Conservation (phyloP, 1,140 invertebrate species). For the Drosophila nebulosa region DNA sequence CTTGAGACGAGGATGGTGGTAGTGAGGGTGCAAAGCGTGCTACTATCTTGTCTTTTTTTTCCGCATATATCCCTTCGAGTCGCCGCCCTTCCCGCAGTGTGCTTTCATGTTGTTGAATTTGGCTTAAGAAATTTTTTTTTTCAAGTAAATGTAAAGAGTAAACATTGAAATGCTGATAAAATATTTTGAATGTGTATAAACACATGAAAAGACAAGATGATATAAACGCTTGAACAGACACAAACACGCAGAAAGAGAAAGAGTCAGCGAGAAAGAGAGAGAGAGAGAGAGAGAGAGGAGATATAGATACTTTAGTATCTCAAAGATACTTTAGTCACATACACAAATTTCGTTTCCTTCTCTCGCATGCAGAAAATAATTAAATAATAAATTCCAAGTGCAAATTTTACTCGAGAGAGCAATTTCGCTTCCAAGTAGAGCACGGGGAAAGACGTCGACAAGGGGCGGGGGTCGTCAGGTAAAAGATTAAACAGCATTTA, state of each 20-base stretch:
- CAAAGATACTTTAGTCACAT: neutral
- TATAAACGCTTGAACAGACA: neutral
- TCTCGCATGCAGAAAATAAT: neutral
- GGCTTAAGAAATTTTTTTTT: conserved; percentile 5
- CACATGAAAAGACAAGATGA: conserved; percentile 4
- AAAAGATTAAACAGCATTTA: neutral
- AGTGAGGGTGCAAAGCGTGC: too few relatives aligned
- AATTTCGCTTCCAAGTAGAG: neutral
- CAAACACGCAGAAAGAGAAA: neutral
- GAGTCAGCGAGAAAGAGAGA: neutral
- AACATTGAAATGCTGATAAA: conserved; percentile 10
- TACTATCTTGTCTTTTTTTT: neutral
- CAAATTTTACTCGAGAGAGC: conserved; percentile 4
- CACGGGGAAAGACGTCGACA: neutral
- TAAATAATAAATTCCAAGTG: conserved; percentile 13
- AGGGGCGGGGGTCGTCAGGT: neutral
- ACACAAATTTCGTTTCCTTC: neutral
- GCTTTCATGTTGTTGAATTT: neutral
- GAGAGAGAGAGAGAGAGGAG: neutral
- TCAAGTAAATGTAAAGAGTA: conserved; percentile 11
- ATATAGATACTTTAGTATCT: neutral
- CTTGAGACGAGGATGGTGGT: too few relatives aligned
- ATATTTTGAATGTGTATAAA: conserved; percentile 2
- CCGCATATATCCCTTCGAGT: too few relatives aligned
- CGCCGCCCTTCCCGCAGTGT: too few relatives aligned